These are phyloP conservation scores for Ctenodactylus gundi DNA, from an alignment of 2,113 vertebrate species.

Conservation along the genomic window DNA sequence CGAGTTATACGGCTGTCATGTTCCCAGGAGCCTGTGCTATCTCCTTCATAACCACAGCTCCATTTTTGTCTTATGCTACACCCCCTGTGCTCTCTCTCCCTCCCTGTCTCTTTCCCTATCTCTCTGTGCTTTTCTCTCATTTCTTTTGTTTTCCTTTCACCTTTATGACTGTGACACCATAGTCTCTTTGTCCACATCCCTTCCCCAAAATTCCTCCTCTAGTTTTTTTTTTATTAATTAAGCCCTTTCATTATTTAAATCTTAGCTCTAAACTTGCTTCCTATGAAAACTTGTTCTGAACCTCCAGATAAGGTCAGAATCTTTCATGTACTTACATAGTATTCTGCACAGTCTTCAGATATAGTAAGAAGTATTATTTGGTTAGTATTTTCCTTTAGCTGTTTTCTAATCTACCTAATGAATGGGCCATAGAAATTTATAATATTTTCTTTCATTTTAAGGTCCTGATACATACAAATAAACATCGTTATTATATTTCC, in stretches of 20 bases:
- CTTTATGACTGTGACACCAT: background rate
- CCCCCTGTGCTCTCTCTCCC: too few species aligned
- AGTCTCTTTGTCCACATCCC: background rate
- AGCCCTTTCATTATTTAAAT: background rate
- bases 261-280: background rate
- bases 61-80: background rate
- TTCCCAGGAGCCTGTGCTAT: background rate
- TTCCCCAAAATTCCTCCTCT: background rate
- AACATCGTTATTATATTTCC: background rate
- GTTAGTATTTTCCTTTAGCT: background rate
- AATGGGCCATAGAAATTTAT: background rate
- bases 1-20: background rate
- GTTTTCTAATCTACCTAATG: background rate
- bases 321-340: background rate
- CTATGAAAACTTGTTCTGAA: background rate
- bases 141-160: background rate
- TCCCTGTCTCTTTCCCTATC: accelerated
- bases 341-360: background rate
- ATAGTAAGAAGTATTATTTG: background rate
- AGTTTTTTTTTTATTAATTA: background rate
- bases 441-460: background rate
- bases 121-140: background rate
- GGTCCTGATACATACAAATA: background rate
- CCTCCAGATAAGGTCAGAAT: background rate
- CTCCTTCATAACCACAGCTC: background rate